Base-by-base conservation (phyloP, 2,888 invertebrate genomes). In the Oscheius sp. region DNA sequence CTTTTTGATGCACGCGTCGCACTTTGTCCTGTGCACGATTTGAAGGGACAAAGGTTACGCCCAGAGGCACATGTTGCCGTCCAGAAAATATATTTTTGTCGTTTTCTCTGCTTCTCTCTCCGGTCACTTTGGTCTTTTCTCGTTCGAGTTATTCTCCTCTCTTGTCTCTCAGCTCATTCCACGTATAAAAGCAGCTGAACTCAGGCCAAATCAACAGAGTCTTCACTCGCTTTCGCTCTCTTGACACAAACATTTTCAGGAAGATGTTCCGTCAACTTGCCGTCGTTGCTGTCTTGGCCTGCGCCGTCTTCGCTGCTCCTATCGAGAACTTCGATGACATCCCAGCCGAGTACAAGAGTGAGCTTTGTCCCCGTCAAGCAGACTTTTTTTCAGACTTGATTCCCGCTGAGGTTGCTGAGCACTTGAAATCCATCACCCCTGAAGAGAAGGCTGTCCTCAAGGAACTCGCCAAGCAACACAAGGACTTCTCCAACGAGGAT, bases 361-460 rank as follows among this genome's bases (percentile, higher is more conserved):
- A 67, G 78, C 15, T 53, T 12, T 20, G 12, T 0, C 23, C 15
- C n/a, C 25, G 61, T 77, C n/a, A n/a, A n/a, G 1, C 4, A 3
- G 31, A 6, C 17, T 12, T 17, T 15, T 0, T 70, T 79, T 37
- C 66, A 81, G 82, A 75, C 4, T 67, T 84, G 61, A 80, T 84
- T 70, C 84, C 84, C 31, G 69, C 73, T n/a, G 84, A 85, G 63
- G 84, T 84, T 48, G 79, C 72, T 69, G 76, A 80, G 53, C 84
- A 84, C 73, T 79, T 85, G 72, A 79, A 79, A 73, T 64, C 68
- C 8, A 74, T 84, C 74, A 85, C 84, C 58, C 61, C 74, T 15
- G 84, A 83, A 27, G 84, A 84, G 71, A 84, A 82, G 74, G 69
- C 63, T 20, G 73, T 78, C 50, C 72, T 85, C 39, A 84, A 84